phyloP scores from a whole-genome alignment of 2,113 vertebrate species.

The Paramisgurnus dabryanus region DNA sequence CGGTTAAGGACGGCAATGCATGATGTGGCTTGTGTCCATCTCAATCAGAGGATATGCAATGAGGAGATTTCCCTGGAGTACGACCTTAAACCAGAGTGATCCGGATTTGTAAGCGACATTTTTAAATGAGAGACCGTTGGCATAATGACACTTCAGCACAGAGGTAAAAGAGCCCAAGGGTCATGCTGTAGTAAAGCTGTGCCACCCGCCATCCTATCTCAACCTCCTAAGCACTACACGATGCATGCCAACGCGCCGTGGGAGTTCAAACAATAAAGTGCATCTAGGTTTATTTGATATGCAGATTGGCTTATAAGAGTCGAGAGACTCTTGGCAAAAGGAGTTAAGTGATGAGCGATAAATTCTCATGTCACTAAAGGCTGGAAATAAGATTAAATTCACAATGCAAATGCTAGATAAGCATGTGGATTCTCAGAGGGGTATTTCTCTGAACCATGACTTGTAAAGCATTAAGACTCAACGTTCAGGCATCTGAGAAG shows the following conservation, averaged over 20 bases:
- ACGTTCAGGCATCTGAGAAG: background rate
- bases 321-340: background rate
- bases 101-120: constrained; percentile 62
- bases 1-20: constrained; percentile 36
- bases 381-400: background rate
- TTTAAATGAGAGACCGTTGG: constrained; percentile 59
- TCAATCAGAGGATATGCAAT: constrained; percentile 55
- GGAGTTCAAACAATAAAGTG: constrained; percentile 55
- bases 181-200: constrained; percentile 25
- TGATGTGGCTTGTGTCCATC: constrained; percentile 20
- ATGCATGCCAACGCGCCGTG: constrained; percentile 56
- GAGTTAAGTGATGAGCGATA: background rate
- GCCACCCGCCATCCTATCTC: constrained; percentile 13
- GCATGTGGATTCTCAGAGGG: constrained; percentile 2
- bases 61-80: constrained; percentile 56
- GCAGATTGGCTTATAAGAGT: constrained; percentile 43
- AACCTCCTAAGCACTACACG: background rate
- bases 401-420: background rate
- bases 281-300: constrained; percentile 46
- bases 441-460: background rate
- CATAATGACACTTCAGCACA: constrained; percentile 47
- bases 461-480: background rate
- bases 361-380: background rate
- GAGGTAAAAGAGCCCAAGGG: constrained; percentile 36
- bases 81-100: constrained; percentile 30